Evolutionary conservation across 2,888 invertebrate genomes (phyloP), one percentile per base, ranked within the genome.

Genomic region (Drosophila sordidula): DNA sequence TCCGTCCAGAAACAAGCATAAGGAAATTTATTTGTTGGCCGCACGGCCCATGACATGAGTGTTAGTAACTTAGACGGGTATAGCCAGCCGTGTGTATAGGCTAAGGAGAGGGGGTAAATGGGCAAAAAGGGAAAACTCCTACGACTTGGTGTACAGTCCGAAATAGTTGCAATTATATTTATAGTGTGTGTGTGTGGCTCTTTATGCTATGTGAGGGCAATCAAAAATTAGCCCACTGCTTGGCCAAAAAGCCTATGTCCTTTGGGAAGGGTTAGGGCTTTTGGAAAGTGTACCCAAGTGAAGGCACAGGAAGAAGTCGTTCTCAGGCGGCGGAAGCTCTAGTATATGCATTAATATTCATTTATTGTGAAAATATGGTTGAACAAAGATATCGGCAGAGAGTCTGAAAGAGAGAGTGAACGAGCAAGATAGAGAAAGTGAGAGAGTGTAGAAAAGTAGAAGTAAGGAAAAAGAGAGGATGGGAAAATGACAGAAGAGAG

Each of bases 121-220:
- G 9, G 49, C 22, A 16, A 49, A 22, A 16, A 9, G 12, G 4
- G 46, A 34, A 50, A 42, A 34, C 34, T 34, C 12, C 50, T 47
- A 57, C 51, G 29, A 4, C n/a, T 34, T 29, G 39, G 58, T 47
- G 38, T 52, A 62, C 34, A 38, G 47, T 49, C 41, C 39, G 16
- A 61, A 78, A 81, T 71, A 76, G 81, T 70, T 70, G 76, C 77
- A 87, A 87, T 83, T 87, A 87, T 81, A 70, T 79, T 69, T 84
- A 72, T 77, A 70, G n/a, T 47, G 32, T 9, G 36, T 36, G 54
- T 25, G 12, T 29, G 26, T 41, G 42, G 29, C 25, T 52, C 41
- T 18, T 16, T 18, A 38, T 38, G 11, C 34, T 36, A 18, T 38
- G 29, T 54, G 70, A 45, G 55, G 61, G 61, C 77, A 75, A 75